phyloP scores from a whole-genome alignment of 1,140 invertebrate species.

The Atta colombica region DNA sequence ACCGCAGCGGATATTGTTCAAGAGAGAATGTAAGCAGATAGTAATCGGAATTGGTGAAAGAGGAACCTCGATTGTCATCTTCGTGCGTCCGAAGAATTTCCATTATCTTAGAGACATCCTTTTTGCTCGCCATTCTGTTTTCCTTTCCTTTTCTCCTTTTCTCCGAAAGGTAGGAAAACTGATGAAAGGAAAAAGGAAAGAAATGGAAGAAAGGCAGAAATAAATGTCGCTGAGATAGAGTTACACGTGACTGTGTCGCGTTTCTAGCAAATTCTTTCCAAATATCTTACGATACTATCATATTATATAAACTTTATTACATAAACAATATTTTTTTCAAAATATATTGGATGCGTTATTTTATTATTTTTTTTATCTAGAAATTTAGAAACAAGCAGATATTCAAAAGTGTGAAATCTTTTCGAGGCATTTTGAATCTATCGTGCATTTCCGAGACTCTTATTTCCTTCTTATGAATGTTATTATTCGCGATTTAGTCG shows the following conservation, averaged over 20 bases:
- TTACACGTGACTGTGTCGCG: slow-evolving; percentile 26
- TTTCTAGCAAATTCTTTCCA: slow-evolving; percentile 22
- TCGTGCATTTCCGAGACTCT: background rate
- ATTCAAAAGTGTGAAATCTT: slow-evolving; percentile 4
- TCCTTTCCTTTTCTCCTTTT: slow-evolving; percentile 1
- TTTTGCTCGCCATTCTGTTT: background rate
- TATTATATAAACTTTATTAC: slow-evolving; percentile 7
- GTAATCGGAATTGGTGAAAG: slow-evolving; percentile 25
- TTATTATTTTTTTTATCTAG: background rate
- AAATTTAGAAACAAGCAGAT: background rate
- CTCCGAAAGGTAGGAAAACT: background rate
- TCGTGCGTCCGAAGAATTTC: slow-evolving; percentile 63
- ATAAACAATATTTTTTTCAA: slow-evolving; percentile 24
- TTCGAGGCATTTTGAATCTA: background rate
- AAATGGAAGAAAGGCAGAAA: background rate
- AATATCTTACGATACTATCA: slow-evolving; percentile 1
- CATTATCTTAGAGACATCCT: slow-evolving; percentile 37
- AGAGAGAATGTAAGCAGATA: slow-evolving; percentile 26
- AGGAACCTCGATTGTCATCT: background rate
- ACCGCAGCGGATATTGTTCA: background rate
- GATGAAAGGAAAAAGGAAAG: background rate
- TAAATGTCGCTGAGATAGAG: slow-evolving; percentile 46
- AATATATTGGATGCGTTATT: background rate
- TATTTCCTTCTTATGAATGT: background rate
- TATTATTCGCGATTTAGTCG: background rate